Conservation (phyloP, 2,797 vertebrate species). For the Selene dorsalis region DNA sequence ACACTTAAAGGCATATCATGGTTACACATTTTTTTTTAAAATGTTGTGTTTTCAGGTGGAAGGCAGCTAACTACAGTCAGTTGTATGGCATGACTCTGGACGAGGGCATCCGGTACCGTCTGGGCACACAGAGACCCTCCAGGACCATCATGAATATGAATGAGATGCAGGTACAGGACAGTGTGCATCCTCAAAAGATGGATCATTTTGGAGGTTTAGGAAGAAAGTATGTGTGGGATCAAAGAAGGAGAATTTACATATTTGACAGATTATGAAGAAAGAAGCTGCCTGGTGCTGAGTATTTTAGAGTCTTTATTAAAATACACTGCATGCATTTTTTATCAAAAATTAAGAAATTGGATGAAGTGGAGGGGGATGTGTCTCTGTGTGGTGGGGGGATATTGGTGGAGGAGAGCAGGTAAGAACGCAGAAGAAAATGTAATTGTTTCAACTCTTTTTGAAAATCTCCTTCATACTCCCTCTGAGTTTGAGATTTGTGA, state of each 20-base stretch:
- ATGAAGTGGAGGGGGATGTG: neutral
- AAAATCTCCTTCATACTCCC: constrained; percentile 9
- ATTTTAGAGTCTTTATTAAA: neutral
- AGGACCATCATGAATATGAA: constrained; percentile 95
- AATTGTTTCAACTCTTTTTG: constrained; percentile 10
- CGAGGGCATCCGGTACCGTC: constrained; percentile 91
- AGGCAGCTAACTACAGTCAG: constrained; percentile 92
- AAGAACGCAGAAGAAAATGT: constrained; percentile 6
- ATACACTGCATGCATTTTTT: neutral
- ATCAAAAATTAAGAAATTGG: no score
- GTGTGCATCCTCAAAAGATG: neutral
- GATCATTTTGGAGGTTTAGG: neutral
- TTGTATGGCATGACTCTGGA: constrained; percentile 95
- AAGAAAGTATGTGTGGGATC: constrained; percentile 13
- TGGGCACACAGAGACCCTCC: constrained; percentile 92
- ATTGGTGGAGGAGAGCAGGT: neutral
- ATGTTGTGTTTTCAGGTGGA: constrained; percentile 86
- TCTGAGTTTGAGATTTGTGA: neutral
- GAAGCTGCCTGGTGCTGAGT: neutral
- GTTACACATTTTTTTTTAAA: neutral
- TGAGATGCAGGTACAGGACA: constrained; percentile 88
- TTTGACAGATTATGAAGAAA: neutral
- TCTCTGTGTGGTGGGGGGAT: neutral
- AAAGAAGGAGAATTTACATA: neutral
- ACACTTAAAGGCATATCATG: neutral